phyloP scores from a whole-genome alignment of 2,888 invertebrate species.

The Rhimphoctona megacephalus region DNA sequence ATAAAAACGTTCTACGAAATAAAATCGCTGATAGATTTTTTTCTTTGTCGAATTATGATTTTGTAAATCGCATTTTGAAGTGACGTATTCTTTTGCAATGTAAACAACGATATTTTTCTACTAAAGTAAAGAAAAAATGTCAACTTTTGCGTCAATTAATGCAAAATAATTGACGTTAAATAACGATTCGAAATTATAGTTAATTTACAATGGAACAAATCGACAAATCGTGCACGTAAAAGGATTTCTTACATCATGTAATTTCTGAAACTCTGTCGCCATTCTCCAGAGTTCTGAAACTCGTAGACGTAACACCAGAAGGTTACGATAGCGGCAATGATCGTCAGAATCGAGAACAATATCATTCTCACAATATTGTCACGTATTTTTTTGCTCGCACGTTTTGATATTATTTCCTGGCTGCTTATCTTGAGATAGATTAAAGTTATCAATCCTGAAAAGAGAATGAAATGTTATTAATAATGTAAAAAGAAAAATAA shows the following conservation, averaged over 20 bases:
- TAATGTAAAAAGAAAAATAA: neutral
- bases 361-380: slow-evolving; percentile 95
- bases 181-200: neutral
- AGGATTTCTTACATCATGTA: slow-evolving; percentile 92
- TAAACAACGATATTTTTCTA: neutral
- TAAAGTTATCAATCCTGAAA: slow-evolving; percentile 90
- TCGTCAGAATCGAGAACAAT: slow-evolving; percentile 91
- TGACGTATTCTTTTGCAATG: neutral
- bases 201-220: neutral
- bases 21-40: neutral
- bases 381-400: slow-evolving; percentile 94
- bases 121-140: neutral
- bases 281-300: slow-evolving; percentile 90
- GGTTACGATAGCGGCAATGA: slow-evolving; percentile 92
- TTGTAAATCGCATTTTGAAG: neutral
- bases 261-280: slow-evolving; percentile 91
- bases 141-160: neutral
- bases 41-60: neutral
- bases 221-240: neutral
- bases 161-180: neutral
- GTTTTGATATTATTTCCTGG: slow-evolving; percentile 93
- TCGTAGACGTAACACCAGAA: slow-evolving; percentile 94
- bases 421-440: slow-evolving; percentile 93
- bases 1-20: too few relatives aligned
- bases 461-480: slow-evolving; percentile 9